Percentiles rank a stretch among this genome's conserved stretches.
Evolutionary conservation across 2,113 vertebrate species (phyloP).

Genomic region (Emydura subglobosa): DNA sequence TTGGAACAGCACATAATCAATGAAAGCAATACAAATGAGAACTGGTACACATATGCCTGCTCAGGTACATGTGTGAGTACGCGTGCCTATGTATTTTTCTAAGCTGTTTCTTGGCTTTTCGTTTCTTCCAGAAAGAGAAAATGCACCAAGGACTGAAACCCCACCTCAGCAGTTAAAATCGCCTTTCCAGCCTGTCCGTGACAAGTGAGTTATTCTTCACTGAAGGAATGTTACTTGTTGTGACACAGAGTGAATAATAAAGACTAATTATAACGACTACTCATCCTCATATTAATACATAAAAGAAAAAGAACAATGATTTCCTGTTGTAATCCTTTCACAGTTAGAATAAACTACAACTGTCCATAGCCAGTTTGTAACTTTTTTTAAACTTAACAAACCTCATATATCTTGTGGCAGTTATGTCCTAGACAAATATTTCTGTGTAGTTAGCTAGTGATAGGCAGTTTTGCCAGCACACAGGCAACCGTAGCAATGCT

Average conservation of each 20-base stretch:
- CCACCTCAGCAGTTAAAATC: conserved; percentile 92
- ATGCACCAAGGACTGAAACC: conserved; percentile 88
- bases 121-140: conserved; percentile 87
- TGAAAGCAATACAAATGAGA: neutral
- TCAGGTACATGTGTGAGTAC: neutral
- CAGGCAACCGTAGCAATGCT: neutral
- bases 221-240: conserved; percentile 70
- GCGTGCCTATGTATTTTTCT: neutral
- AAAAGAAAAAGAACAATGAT: neutral
- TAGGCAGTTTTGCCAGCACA: neutral
- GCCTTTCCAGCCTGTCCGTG: conserved; percentile 93
- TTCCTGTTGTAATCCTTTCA: conserved; percentile 25
- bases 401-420: conserved; percentile 21
- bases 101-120: neutral
- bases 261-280: conserved; percentile 66
- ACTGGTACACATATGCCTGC: neutral
- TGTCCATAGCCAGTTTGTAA: conserved; percentile 9
- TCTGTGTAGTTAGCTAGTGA: neutral
- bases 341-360: conserved; percentile 26
- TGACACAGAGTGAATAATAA: conserved; percentile 63
- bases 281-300: conserved; percentile 51
- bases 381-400: conserved; percentile 46
- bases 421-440: neutral
- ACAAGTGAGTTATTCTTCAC: conserved; percentile 88
- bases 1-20: neutral